Evolutionary conservation across 2,888 invertebrate genomes (phyloP).

Genomic region (Salpingus planirostris): DNA sequence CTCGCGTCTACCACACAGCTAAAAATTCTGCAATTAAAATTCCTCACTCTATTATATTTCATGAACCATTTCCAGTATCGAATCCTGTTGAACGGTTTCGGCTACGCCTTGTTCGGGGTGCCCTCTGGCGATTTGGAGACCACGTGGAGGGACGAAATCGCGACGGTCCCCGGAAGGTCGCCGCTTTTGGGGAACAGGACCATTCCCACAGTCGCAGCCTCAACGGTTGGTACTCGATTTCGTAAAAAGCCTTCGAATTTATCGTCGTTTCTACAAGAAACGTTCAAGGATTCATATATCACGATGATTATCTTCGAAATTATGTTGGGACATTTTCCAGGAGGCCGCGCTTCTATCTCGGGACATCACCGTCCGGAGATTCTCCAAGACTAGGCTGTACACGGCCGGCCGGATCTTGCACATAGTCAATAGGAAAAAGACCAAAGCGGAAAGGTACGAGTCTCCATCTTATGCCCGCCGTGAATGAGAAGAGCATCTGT

Average conservation of each 20-base stretch:
- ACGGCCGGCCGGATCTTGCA: conserved; percentile 76
- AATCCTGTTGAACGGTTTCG: conserved; percentile 75
- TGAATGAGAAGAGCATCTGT: too few species aligned
- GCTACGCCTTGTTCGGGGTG: conserved; percentile 68
- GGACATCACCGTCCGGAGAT: conserved; percentile 58
- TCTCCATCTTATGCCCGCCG: too few species aligned
- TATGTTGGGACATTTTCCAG: too few species aligned
- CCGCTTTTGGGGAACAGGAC: conserved; percentile 40
- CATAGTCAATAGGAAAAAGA: conserved; percentile 61
- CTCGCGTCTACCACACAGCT: too few species aligned
- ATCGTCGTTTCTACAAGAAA: too few species aligned
- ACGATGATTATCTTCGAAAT: too few species aligned
- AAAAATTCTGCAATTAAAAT: too few species aligned
- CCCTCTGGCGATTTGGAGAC: conserved; percentile 63
- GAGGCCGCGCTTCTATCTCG: conserved; percentile 57
- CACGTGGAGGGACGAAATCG: conserved; percentile 58
- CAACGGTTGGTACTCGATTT: conserved; percentile 45
- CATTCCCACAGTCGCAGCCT: conserved; percentile 52
- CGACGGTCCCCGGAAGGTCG: conserved; percentile 38
- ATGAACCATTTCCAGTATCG: conserved; percentile 71
- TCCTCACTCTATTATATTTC: too few species aligned
- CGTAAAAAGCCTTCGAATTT: conserved; percentile 3
- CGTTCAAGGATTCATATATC: too few species aligned
- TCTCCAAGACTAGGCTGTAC: conserved; percentile 61
- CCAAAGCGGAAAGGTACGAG: conserved; percentile 56